These are phyloP conservation scores for Synanthedon formicaeformis DNA, from an alignment of 2,888 invertebrate species.

Conservation along the genomic window DNA sequence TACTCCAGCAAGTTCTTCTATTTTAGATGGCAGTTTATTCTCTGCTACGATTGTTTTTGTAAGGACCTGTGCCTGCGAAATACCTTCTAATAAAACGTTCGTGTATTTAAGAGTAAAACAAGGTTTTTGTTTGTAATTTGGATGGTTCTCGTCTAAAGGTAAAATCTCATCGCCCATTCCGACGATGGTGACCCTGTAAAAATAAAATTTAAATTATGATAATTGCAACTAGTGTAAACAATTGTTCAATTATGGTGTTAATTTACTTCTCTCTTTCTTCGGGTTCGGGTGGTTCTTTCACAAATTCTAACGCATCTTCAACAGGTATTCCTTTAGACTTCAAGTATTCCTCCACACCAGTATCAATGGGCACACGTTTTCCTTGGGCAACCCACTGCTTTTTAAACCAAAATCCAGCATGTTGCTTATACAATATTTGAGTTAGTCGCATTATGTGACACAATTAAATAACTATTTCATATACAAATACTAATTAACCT, in stretches of 20 bases:
- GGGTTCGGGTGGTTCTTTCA: constrained; percentile 46
- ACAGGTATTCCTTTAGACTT: constrained; percentile 70
- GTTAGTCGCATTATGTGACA: constrained; percentile 74
- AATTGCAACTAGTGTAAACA: neutral
- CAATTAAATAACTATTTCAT: neutral
- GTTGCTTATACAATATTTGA: constrained; percentile 72
- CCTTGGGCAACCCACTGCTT: constrained; percentile 79
- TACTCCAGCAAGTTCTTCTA: constrained; percentile 63
- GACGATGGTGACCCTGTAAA: constrained; percentile 48
- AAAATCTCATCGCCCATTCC: constrained; percentile 48
- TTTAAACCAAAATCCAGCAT: constrained; percentile 79
- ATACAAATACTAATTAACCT: neutral
- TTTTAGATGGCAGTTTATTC: constrained; percentile 71
- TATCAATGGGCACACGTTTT: constrained; percentile 68
- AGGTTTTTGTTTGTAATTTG: constrained; percentile 73
- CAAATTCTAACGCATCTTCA: constrained; percentile 72
- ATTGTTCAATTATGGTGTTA: neutral
- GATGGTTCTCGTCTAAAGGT: constrained; percentile 71
- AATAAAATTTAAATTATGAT: constrained; percentile 4
- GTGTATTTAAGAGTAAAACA: constrained; percentile 72
- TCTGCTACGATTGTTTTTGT: constrained; percentile 80
- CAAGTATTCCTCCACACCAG: constrained; percentile 66
- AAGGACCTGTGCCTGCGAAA: constrained; percentile 83
- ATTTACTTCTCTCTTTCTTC: constrained; percentile 32
- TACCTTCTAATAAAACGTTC: constrained; percentile 78